Conservation (phyloP, 1,140 invertebrate genomes). For the Nomia melanderi region DNA sequence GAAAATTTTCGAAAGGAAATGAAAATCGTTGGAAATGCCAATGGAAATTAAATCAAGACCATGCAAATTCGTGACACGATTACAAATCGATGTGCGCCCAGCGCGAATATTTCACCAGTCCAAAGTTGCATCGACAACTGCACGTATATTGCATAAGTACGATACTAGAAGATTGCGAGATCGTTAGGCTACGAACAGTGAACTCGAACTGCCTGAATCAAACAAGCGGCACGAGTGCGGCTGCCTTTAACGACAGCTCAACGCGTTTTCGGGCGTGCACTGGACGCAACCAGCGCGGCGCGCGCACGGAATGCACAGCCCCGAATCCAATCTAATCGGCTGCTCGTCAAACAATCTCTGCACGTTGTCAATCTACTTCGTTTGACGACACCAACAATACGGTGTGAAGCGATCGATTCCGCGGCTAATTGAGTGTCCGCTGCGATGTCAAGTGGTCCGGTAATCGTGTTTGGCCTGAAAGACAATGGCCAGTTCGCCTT, state of each 20-base stretch:
- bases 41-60: neutral
- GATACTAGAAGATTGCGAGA: slow-evolving; percentile 2
- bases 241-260: slow-evolving; percentile 35
- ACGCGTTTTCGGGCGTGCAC: slow-evolving; percentile 38
- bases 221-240: slow-evolving; percentile 9
- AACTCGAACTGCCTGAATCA: slow-evolving; percentile 22
- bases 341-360: slow-evolving; percentile 59
- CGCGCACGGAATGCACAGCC: slow-evolving; percentile 11
- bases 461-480: slow-evolving; percentile 12
- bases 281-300: neutral
- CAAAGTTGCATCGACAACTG: slow-evolving; percentile 11
- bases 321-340: slow-evolving; percentile 55
- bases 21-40: too few relatives aligned
- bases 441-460: slow-evolving; percentile 3
- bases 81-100: slow-evolving; percentile 4
- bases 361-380: slow-evolving; percentile 54
- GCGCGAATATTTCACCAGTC: slow-evolving; percentile 1
- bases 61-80: slow-evolving; percentile 12
- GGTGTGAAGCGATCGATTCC: slow-evolving; percentile 49
- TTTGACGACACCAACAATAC: slow-evolving; percentile 43
- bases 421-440: slow-evolving; percentile 16
- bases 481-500: slow-evolving; percentile 25
- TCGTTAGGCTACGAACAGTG: slow-evolving; percentile 10
- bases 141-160: slow-evolving; percentile 2
- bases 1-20: too few relatives aligned